These are phyloP conservation scores for Cacatua alba DNA, from an alignment of 2,113 vertebrate species.

Conservation along the genomic window DNA sequence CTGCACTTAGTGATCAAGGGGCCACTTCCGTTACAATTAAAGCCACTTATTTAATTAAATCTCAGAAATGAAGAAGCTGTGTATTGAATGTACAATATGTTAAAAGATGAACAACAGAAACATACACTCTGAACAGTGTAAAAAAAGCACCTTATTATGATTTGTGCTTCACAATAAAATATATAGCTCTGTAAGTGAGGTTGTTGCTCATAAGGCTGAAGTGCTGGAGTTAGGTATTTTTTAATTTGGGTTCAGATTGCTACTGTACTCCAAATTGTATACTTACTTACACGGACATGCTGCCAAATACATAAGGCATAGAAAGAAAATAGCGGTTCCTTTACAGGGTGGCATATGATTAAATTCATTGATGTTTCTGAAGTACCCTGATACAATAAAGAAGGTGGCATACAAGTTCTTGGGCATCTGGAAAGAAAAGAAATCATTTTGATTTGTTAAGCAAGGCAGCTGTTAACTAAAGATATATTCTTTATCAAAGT, in stretches of 20 bases:
- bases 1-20: neutral
- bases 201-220: neutral
- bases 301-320: neutral
- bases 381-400: neutral
- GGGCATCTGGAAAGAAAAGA: neutral
- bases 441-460: neutral
- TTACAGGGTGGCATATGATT: neutral
- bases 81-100: neutral
- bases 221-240: neutral
- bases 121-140: neutral
- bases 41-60: neutral
- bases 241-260: neutral
- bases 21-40: neutral
- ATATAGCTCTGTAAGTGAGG: neutral
- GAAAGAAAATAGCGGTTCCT: neutral
- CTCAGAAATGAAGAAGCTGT: neutral
- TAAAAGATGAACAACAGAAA: neutral
- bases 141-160: neutral
- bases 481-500: neutral
- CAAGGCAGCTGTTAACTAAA: neutral
- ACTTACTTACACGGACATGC: accelerated
- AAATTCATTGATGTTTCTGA: neutral
- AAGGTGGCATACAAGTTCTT: neutral
- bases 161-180: neutral
- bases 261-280: neutral